Evolutionary conservation across 2,113 vertebrate species (phyloP).

Genomic region (Trichechus manatus): DNA sequence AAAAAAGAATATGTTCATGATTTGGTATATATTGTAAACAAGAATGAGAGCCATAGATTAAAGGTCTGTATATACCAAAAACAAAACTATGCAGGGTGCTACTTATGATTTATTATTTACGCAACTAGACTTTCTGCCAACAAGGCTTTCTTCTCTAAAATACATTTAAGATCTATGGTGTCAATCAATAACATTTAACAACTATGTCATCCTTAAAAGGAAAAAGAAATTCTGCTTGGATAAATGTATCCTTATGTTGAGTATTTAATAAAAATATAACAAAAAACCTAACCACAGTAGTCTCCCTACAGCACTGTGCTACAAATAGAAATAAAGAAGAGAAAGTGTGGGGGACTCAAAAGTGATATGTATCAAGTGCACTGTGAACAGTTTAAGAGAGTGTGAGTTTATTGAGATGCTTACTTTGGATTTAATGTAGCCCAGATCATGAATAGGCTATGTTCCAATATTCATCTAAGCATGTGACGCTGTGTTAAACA

Average conservation of each 20-base stretch:
- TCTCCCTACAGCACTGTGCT: not conserved
- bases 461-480: not conserved
- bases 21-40: slow-evolving; percentile 8
- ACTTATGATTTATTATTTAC: not conserved
- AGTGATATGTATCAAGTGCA: not conserved
- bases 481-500: not conserved
- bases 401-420: not conserved
- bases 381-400: not conserved
- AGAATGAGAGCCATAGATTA: slow-evolving; percentile 45
- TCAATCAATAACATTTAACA: slow-evolving; percentile 75
- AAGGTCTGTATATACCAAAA: not conserved
- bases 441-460: not conserved
- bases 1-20: slow-evolving; percentile 1
- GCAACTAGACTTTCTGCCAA: not conserved
- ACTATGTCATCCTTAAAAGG: slow-evolving; percentile 13
- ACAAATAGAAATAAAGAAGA: not conserved
- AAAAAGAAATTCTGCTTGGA: not conserved
- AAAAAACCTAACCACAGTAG: not conserved
- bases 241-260: not conserved
- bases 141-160: slow-evolving; percentile 11
- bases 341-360: not conserved
- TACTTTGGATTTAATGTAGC: not conserved
- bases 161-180: not conserved
- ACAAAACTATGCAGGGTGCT: not conserved
- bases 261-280: not conserved